Conservation (phyloP, 2,888 invertebrate genomes). For the Tanaodytes sp. region DNA sequence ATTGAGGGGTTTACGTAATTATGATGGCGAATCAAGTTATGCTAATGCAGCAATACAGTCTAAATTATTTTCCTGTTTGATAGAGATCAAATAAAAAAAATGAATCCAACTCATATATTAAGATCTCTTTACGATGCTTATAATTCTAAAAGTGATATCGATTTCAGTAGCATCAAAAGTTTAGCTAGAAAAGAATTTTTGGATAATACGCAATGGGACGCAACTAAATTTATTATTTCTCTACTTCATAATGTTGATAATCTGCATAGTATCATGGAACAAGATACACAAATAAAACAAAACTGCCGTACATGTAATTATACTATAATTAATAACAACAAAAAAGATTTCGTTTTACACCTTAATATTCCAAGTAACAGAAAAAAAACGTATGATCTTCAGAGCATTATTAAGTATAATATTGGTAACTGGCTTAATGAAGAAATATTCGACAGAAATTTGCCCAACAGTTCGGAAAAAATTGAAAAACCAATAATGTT, state of each 20-base stretch:
- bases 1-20: slow-evolving; percentile 6
- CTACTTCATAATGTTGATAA: slow-evolving; percentile 6
- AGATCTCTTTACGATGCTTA: neutral
- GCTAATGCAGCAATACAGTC: slow-evolving; percentile 6
- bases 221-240: slow-evolving; percentile 17
- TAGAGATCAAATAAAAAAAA: slow-evolving; percentile 1
- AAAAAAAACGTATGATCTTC: slow-evolving; percentile 15
- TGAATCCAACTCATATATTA: slow-evolving; percentile 7
- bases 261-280: slow-evolving; percentile 5
- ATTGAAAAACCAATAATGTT: too few species aligned
- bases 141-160: neutral
- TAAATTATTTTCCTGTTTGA: neutral
- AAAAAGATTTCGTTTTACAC: slow-evolving; percentile 12
- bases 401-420: slow-evolving; percentile 17
- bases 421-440: slow-evolving; percentile 1
- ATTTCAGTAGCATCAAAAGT: neutral
- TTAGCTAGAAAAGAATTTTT: neutral
- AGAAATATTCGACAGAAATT: too few species aligned
- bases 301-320: slow-evolving; percentile 15
- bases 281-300: slow-evolving; percentile 5
- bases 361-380: slow-evolving; percentile 10
- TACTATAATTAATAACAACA: slow-evolving; percentile 19
- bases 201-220: neutral
- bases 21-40: slow-evolving; percentile 5
- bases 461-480: too few species aligned